phyloP scores from a whole-genome alignment of 1,140 invertebrate genomes.

The Scaptomyza hsui region DNA sequence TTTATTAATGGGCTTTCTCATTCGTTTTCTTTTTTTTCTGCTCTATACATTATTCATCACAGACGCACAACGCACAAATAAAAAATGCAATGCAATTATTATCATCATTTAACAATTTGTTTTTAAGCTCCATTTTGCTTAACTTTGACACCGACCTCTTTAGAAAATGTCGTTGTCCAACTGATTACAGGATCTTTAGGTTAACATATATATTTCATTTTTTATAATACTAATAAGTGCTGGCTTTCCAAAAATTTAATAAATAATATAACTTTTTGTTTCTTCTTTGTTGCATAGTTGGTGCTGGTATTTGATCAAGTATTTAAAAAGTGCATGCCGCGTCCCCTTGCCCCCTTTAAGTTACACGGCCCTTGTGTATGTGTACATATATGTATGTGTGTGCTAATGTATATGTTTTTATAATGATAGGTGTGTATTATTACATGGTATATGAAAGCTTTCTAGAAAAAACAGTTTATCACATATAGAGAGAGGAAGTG shows the following conservation, averaged over 20 bases:
- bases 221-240: slow-evolving; percentile 46
- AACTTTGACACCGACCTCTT: slow-evolving; percentile 10
- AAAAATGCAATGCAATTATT: slow-evolving; percentile 70
- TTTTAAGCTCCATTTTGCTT: slow-evolving; percentile 64
- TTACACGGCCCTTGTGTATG: slow-evolving; percentile 26
- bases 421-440: slow-evolving; percentile 35
- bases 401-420: slow-evolving; percentile 26
- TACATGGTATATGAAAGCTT: slow-evolving; percentile 73
- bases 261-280: slow-evolving; percentile 34
- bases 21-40: slow-evolving; percentile 10
- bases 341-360: slow-evolving; percentile 12
- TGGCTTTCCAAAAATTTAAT: slow-evolving; percentile 27
- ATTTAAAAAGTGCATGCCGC: slow-evolving; percentile 49
- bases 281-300: slow-evolving; percentile 12
- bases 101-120: slow-evolving; percentile 78
- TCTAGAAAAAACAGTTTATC: slow-evolving; percentile 81
- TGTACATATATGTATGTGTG: slow-evolving; percentile 21
- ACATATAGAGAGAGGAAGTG: slow-evolving; percentile 81
- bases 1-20: slow-evolving; percentile 54
- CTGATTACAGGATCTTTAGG: slow-evolving; percentile 8
- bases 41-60: slow-evolving; percentile 76
- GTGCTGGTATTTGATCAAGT: slow-evolving; percentile 30
- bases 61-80: slow-evolving; percentile 76
- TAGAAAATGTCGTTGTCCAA: slow-evolving; percentile 31
- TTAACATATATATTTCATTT: slow-evolving; percentile 11